Base-by-base conservation (phyloP, 2,888 invertebrate species). In the Phrixothrix hirtus region DNA sequence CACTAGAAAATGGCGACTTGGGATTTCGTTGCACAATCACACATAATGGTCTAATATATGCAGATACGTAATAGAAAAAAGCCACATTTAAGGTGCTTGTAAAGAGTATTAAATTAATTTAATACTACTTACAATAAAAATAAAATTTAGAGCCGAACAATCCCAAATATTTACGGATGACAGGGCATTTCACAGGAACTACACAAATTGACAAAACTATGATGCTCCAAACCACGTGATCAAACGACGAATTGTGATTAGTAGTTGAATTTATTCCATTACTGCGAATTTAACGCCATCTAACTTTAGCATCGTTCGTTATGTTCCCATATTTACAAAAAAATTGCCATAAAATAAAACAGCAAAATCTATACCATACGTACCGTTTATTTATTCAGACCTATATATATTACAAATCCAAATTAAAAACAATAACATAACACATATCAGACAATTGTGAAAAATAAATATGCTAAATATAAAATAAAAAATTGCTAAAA, bases 141-240 rank as follows among this genome's bases (percentile, higher is more conserved):
- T 32, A 15, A 39, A 55, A 55, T 55, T 55, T 55, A 42, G 55
- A 42, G 46, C 39, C 49, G 47, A 57, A 55, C 42, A 53, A 53
- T 57, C 60, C 44, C 56, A 55, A 57, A 62, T 55, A 55, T 48
- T 50, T 57, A 61, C 58, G 52, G 62, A 66, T 67, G 65, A 68
- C 66, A 66, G 62, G 57, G 62, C 61, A 64, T 61, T 61, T 65
- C 66, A 66, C 65, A 61, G 61, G 65, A 66, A 64, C 64, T 58
- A 63, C 65, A 60, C 62, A 60, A 60, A 61, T 60, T 62, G 62
- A 60, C 56, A 61, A 61, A 59, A 62, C 58, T 60, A 7, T 46
- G 54, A 47, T 50, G 32, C 42, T 58, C 58, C 58, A 45, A n/a
- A 32, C 35, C 62, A 62, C 57, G 60, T 62, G 62, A 62, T 42